phyloP scores from a whole-genome alignment of 2,113 vertebrate species.

The Chaetura pelagica region DNA sequence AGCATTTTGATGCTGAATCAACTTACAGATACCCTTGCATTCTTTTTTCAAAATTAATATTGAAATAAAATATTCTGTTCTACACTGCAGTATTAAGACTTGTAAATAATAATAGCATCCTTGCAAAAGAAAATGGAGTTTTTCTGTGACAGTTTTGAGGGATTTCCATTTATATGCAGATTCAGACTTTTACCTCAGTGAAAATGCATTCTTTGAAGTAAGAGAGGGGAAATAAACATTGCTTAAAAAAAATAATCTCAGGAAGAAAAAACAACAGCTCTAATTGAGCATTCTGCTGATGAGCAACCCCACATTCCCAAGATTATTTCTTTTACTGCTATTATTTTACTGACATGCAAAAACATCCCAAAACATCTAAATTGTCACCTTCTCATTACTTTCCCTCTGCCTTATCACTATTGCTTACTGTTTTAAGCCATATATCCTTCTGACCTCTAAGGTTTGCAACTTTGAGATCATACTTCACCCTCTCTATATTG shows the following conservation, averaged over 20 bases:
- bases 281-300: background rate
- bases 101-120: slow-evolving; percentile 27
- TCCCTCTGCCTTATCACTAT: background rate
- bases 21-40: background rate
- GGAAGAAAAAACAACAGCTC: background rate
- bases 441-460: background rate
- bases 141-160: slow-evolving; percentile 11
- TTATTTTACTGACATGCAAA: background rate
- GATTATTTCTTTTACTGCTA: background rate
- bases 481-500: background rate
- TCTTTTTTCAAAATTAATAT: slow-evolving; percentile 30
- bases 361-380: background rate
- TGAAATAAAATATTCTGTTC: slow-evolving; percentile 50
- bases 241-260: background rate
- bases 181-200: slow-evolving; percentile 34
- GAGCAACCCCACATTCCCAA: background rate
- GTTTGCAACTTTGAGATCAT: background rate
- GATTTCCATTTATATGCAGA: slow-evolving; percentile 61
- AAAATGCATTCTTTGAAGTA: slow-evolving; percentile 42
- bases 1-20: slow-evolving; percentile 14
- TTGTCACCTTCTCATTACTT: background rate
- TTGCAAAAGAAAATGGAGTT: slow-evolving; percentile 41
- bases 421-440: background rate
- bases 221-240: background rate
- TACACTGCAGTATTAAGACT: slow-evolving; percentile 15